A percentile compares a stretch with the other conserved stretches of the same genome.
phyloP scores from a whole-genome alignment of 2,888 invertebrate species.

The Masnerella sp. region DNA sequence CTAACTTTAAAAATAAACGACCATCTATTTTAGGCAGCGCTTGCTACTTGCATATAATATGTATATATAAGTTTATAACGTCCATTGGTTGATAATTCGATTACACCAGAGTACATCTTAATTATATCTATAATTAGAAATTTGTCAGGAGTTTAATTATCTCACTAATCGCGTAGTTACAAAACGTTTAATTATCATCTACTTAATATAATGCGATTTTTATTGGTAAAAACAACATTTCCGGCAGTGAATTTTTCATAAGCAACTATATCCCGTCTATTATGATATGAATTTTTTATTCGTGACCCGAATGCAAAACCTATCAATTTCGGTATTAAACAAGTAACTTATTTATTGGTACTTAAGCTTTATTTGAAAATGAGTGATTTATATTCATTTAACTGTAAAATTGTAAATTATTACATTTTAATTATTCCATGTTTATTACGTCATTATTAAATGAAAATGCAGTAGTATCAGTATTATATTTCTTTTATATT shows the following conservation, averaged over 20 bases:
- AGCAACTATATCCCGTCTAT: constrained; percentile 5
- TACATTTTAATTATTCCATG: too few species aligned
- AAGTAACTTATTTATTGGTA: too few species aligned
- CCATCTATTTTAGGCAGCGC: constrained; percentile 43
- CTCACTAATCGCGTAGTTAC: constrained; percentile 33
- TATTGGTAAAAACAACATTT: constrained; percentile 8
- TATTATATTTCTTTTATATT: too few species aligned
- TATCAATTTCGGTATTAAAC: too few species aligned
- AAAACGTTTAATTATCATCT: constrained; percentile 34
- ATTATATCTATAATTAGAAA: constrained; percentile 34
- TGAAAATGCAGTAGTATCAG: too few species aligned
- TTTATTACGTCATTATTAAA: too few species aligned
- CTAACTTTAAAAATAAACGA: constrained; percentile 40
- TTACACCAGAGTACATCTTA: constrained; percentile 47
- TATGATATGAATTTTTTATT: too few species aligned
- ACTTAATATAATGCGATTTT: constrained; percentile 42
- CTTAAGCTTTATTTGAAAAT: too few species aligned
- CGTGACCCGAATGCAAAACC: too few species aligned
- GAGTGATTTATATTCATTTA: neutral
- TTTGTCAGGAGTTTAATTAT: constrained; percentile 33
- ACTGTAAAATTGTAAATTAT: neutral
- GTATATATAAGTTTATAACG: constrained; percentile 37
- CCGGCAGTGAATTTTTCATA: constrained; percentile 37
- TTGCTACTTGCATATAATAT: constrained; percentile 32
- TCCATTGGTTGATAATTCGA: constrained; percentile 50